These are phyloP conservation scores for Brachyopa scutellaris DNA, from an alignment of 2,888 invertebrate genomes.

Conservation along the genomic window DNA sequence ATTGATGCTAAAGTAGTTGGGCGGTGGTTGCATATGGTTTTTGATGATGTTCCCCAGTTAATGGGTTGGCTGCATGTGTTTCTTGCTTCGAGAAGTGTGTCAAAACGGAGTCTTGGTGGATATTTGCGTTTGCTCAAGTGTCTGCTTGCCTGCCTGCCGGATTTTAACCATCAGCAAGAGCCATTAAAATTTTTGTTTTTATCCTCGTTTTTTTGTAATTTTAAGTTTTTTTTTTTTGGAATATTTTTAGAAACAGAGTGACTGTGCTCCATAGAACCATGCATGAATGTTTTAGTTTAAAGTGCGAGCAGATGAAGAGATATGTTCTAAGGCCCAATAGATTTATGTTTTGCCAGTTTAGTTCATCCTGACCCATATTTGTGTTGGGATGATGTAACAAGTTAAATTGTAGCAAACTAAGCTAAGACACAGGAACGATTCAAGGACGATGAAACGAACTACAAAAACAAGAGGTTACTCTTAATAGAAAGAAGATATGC, in stretches of 20 bases:
- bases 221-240: constrained; percentile 2
- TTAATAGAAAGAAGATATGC: no score
- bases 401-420: no score
- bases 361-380: constrained; percentile 39
- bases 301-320: background rate
- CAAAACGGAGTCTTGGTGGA: background rate
- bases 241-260: constrained; percentile 47
- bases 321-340: constrained; percentile 3
- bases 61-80: no score
- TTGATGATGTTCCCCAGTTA: constrained; percentile 25
- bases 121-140: no score
- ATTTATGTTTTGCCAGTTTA: constrained; percentile 1
- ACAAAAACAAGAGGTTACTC: background rate
- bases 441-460: background rate
- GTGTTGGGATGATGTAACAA: background rate
- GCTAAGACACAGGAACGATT: no score
- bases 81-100: constrained; percentile 15
- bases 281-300: constrained; percentile 8
- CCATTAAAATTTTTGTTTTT: constrained; percentile 64
- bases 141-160: constrained; percentile 7
- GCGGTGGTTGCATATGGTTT: constrained; percentile 34
- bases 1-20: constrained; percentile 40
- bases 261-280: background rate
- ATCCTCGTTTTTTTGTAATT: constrained; percentile 17
- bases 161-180: constrained; percentile 22